Evolutionary conservation across 2,888 invertebrate genomes (phyloP), one percentile per base, ranked within the genome.

Genomic region (Teleogryllus oceanicus): DNA sequence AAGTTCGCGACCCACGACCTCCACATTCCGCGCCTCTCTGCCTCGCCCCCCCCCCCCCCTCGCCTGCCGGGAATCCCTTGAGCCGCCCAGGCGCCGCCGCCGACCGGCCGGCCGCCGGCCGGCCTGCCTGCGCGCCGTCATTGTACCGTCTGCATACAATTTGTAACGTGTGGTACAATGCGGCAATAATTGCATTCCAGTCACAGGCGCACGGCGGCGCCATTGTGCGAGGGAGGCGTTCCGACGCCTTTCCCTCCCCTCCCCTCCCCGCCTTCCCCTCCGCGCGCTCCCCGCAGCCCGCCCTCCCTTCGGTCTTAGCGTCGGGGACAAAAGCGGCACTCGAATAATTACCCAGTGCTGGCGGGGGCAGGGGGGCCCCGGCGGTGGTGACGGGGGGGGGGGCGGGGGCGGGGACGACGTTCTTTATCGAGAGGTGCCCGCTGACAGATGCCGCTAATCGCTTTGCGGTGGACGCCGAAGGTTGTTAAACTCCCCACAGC

Each of bases 141-240:
- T 62, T 62, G 62, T 62, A n/a, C 62, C 62, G 62, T 62, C 62
- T 62, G 62, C 62, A 62, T 62, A 62, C 62, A 62, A 62, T 62
- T 62, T 62, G 62, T 62, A 62, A 62, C 62, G 62, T 62, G 62
- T n/a, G 62, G 62, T 62, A 62, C 62, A 62, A 62, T 62, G 62
- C 62, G 62, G 62, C 62, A 62, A 62, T 62, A 62, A 62, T 62
- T 62, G 62, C 62, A 62, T 62, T 62, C 62, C 62, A 62, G 62
- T 62, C 62, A 62, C 62, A 62, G 11, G 62, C 13, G 62, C 62
- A n/a, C 13, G 62, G 16, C 62, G 62, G n/a, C 37, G 37, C 62
- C n/a, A 62, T 62, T 62, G 11, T 62, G n/a, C 62, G 62, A 13
- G 62, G 13, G 62, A 62, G 62, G n/a, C 62, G 62, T 12, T 62